Percentiles rank a stretch among this genome's conserved stretches.
phyloP scores from a whole-genome alignment of 92 coral and sea anemone genomes.

The Umimayanthus chanpuru region DNA sequence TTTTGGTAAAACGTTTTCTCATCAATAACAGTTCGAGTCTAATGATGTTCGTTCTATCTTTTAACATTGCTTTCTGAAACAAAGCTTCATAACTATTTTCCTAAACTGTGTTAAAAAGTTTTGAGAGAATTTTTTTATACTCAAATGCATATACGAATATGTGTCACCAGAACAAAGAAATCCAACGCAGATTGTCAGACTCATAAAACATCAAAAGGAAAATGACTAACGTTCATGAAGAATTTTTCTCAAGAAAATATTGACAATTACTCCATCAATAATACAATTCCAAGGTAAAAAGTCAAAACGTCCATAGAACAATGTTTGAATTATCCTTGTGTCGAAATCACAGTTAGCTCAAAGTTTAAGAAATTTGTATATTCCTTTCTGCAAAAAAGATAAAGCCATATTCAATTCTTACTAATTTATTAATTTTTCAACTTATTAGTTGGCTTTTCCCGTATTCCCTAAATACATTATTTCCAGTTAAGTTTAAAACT shows the following conservation, averaged over 20 bases:
- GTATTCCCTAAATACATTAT: not conserved
- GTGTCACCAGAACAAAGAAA: not conserved
- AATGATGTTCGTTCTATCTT: too few species aligned
- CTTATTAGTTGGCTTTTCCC: not conserved
- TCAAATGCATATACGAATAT: not conserved
- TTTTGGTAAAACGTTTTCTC: too few species aligned
- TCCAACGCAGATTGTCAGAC: not conserved
- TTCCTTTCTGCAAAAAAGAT: not conserved
- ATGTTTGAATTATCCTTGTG: not conserved
- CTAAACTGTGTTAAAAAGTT: too few species aligned
- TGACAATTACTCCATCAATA: not conserved
- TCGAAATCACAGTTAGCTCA: not conserved
- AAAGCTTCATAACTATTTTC: too few species aligned
- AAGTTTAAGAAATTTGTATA: not conserved
- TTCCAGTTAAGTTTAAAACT: not conserved
- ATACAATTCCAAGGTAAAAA: not conserved
- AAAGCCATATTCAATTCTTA: not conserved
- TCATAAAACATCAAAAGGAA: not conserved
- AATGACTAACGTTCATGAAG: not conserved
- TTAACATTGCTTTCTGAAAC: too few species aligned
- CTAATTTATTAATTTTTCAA: too few species aligned
- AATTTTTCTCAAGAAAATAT: too few species aligned
- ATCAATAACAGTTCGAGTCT: too few species aligned
- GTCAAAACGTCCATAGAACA: not conserved
- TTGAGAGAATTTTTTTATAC: not conserved